Evolutionary conservation across 2,797 vertebrate genomes (phyloP).

Genomic region (Dromococcyx pavoninus): DNA sequence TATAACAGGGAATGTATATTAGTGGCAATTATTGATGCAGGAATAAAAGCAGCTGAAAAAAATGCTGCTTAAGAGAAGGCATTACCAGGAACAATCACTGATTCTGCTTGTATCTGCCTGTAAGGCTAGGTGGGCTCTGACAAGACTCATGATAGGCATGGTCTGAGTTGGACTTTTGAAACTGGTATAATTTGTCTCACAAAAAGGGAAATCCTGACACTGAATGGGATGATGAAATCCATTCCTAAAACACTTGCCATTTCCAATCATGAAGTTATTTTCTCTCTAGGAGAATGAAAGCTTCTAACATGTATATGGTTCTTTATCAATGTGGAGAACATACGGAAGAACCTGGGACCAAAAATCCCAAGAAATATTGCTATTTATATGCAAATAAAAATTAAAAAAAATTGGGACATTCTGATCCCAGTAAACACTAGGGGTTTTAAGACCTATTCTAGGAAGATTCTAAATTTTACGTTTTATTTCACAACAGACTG

Average conservation of each 20-base stretch:
- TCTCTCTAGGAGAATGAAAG: background rate
- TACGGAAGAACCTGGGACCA: background rate
- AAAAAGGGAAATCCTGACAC: background rate
- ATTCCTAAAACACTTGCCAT: background rate
- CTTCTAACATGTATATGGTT: background rate
- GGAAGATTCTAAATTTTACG: background rate
- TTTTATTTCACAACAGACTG: background rate
- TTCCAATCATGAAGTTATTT: background rate
- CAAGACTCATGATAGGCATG: fast-evolving
- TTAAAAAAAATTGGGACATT: background rate
- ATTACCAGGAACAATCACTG: background rate
- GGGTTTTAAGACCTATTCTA: background rate
- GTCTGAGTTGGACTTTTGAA: background rate
- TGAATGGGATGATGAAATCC: background rate
- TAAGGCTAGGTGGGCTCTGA: background rate
- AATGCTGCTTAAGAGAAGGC: background rate
- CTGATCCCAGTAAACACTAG: background rate
- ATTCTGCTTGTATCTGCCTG: background rate
- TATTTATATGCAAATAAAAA: background rate
- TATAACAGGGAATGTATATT: background rate
- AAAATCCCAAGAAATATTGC: background rate
- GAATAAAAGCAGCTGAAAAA: background rate
- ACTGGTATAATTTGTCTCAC: background rate
- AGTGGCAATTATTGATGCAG: background rate
- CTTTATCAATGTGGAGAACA: background rate